Evolutionary conservation across 2,113 vertebrate genomes (phyloP), one percentile per base, ranked within the genome.

Genomic region (Polyodon spathula): DNA sequence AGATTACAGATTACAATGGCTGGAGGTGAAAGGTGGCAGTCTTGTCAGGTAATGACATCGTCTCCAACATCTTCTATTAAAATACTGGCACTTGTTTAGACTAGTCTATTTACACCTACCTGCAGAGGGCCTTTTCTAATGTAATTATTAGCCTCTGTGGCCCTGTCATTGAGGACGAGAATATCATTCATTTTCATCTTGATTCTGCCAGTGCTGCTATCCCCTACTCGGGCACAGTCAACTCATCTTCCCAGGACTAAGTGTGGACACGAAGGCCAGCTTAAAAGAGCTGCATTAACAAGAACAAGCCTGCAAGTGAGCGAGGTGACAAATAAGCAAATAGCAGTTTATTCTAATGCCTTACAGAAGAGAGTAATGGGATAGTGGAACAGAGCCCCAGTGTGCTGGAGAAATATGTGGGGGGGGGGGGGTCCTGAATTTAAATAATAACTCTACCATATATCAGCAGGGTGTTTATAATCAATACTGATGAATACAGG

Each of bases 21-120:
- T 82, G 67, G 78, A 81, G 87, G 86, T 88, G 85, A 87, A 86
- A 87, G 85, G 86, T 86, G 85, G 68, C 79, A 77, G 68, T 78
- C 79, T 79, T 68, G 71, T 81, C 82, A 83, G 84, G 84, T 85
- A 88, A 83, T 88, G 83, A 86, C 84, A 85, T 79, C 76, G 68
- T 78, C 80, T 79, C 74, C 71, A 75, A 72, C 82, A 78, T 81
- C 77, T 81, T 81, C 70, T 73, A 82, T 78, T 82, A 83, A 83
- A 83, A 79, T 73, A 75, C 82, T 77, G 62, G 71, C 79, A 75
- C 85, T 87, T 89, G 83, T 88, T 88, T 87, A 86, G 83, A 86
- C 81, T 85, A 84, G 83, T 82, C 81, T 88, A 87, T 88, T 89
- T 84, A 78, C 86, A 89, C 88, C 85, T 88, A 86, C 83, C 84